Evolutionary conservation across 2,797 vertebrate genomes (phyloP).

Genomic region (Psittacula echo): DNA sequence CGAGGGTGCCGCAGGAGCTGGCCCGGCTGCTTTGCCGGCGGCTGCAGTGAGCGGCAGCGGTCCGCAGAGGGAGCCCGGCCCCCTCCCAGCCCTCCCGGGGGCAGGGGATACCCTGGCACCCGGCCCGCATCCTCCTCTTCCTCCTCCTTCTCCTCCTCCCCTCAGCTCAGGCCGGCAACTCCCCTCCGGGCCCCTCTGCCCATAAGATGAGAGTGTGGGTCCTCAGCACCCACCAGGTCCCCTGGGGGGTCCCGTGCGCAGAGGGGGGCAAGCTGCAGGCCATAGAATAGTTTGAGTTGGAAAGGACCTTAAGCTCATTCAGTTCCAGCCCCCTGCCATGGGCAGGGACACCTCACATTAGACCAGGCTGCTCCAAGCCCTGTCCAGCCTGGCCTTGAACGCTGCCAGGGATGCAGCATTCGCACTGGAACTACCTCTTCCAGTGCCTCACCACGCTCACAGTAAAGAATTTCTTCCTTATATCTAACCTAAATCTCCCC

Average conservation of each 20-base stretch:
- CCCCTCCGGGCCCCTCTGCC: neutral
- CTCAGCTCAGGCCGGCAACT: neutral
- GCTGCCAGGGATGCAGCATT: neutral
- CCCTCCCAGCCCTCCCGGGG: neutral
- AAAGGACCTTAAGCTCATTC: neutral
- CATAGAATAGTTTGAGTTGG: neutral
- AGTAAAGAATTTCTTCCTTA: neutral
- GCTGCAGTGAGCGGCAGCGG: constrained; percentile 5
- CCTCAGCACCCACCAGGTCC: neutral
- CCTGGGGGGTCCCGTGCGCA: neutral
- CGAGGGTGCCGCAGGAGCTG: neutral
- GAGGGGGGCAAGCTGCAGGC: neutral
- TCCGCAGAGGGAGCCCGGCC: constrained; percentile 50
- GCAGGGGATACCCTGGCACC: too few relatives aligned
- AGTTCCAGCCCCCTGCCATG: neutral
- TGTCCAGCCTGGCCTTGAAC: neutral
- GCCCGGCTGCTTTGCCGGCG: neutral
- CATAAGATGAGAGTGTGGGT: neutral
- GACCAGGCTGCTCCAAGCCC: neutral
- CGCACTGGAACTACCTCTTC: neutral
- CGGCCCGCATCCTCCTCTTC: neutral
- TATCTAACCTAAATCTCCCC: neutral
- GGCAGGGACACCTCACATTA: neutral
- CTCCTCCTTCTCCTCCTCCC: neutral
- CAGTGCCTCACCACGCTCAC: neutral